Conservation (phyloP, 2,888 invertebrate genomes). For the Nomada ferruginata region DNA sequence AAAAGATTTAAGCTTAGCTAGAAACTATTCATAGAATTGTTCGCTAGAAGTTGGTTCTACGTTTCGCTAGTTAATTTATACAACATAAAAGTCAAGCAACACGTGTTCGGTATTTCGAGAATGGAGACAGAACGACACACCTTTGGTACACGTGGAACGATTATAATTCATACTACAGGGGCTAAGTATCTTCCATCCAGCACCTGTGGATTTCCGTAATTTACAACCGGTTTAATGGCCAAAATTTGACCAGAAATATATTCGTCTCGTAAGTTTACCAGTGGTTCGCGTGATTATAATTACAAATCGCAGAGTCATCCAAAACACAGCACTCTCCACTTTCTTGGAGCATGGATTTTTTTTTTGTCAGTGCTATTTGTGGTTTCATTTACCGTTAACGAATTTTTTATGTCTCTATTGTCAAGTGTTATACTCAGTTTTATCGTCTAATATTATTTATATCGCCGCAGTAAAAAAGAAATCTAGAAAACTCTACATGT, state of each 20-base stretch:
- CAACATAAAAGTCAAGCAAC: conserved; percentile 45
- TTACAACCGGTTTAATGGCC: background rate
- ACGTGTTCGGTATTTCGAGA: conserved; percentile 32
- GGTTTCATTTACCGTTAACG: no score
- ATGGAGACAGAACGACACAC: conserved; percentile 9
- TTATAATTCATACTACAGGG: conserved; percentile 14
- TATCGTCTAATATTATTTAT: no score
- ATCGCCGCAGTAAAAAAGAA: background rate
- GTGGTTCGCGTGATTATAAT: background rate
- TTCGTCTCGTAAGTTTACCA: background rate
- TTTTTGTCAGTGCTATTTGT: background rate
- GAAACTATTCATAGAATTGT: background rate
- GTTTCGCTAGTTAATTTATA: conserved; percentile 35
- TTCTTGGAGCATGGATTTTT: background rate
- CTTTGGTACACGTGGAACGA: conserved; percentile 21
- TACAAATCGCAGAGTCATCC: background rate
- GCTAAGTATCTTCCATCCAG: background rate
- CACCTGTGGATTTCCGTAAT: background rate
- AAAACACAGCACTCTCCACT: background rate
- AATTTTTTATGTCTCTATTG: background rate
- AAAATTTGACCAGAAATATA: background rate
- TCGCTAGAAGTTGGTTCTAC: background rate
- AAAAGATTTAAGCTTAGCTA: background rate
- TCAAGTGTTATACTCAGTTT: background rate
- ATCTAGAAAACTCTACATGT: background rate